A percentile compares a stretch with the other conserved stretches of the same genome.
Conservation (phyloP, 2,113 vertebrate genomes). For the Engystomops pustulosus region DNA sequence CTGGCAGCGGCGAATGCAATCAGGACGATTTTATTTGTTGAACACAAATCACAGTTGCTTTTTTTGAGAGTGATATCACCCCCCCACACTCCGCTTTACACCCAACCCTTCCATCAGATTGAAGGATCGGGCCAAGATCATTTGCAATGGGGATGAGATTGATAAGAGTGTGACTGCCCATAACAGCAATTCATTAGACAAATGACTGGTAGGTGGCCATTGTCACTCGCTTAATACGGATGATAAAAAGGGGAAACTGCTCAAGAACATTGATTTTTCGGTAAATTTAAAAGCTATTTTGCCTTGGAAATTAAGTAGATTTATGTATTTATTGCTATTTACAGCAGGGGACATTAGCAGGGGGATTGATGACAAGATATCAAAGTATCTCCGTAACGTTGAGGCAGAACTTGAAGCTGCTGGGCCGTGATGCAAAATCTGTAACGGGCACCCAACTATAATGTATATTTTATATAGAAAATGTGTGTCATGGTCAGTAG, state of each 20-base stretch:
- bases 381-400: too few relatives aligned
- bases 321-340: not conserved
- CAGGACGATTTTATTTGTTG: not conserved
- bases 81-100: conserved; percentile 10
- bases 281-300: not conserved
- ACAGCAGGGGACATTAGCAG: not conserved
- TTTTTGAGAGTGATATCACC: conserved; percentile 2
- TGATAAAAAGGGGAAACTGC: not conserved
- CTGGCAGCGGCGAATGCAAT: not conserved
- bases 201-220: not conserved
- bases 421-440: too few relatives aligned
- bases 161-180: conserved; percentile 22
- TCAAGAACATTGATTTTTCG: not conserved
- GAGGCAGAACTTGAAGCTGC: too few relatives aligned
- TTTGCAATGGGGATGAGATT: conserved; percentile 28
- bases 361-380: not conserved
- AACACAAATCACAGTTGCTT: not conserved
- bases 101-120: not conserved
- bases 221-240: not conserved
- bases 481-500: too few relatives aligned
- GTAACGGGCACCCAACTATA: too few relatives aligned
- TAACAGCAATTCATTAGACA: conserved; percentile 11
- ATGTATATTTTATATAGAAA: too few relatives aligned
- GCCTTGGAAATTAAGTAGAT: not conserved
- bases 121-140: conserved; percentile 21